These are phyloP conservation scores for Drosophila meridionalis DNA, from an alignment of 2,888 invertebrate species.

Conservation along the genomic window DNA sequence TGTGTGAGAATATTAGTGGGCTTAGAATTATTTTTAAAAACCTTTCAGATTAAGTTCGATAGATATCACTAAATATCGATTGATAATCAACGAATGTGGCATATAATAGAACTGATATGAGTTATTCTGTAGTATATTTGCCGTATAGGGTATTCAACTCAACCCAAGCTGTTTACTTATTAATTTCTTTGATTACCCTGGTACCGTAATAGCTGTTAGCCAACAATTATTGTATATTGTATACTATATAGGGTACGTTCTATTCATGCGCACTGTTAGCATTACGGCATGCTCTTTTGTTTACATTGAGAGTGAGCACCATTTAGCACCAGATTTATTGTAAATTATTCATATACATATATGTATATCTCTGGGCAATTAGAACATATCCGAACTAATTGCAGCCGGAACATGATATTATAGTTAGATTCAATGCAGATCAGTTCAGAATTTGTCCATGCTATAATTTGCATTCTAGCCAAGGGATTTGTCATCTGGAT, in stretches of 20 bases:
- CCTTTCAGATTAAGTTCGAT: no score
- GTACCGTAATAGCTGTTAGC: not conserved
- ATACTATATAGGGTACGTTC: not conserved
- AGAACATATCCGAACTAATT: slow-evolving; percentile 37
- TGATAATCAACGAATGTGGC: no score
- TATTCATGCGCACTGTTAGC: not conserved
- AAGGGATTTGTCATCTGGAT: slow-evolving; percentile 35
- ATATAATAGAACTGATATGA: no score
- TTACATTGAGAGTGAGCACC: slow-evolving; percentile 3
- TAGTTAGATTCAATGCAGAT: slow-evolving; percentile 1
- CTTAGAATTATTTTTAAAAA: no score
- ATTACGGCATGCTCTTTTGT: not conserved
- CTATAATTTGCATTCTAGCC: slow-evolving; percentile 28
- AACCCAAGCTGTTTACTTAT: not conserved
- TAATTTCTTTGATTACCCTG: not conserved
- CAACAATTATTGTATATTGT: not conserved
- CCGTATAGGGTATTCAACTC: not conserved
- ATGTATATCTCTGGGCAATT: slow-evolving; percentile 21
- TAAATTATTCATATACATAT: not conserved
- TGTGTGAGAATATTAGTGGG: no score
- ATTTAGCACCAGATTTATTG: slow-evolving; percentile 7
- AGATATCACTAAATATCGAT: no score
- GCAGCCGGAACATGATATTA: not conserved
- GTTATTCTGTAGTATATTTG: not conserved
- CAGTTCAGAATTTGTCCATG: not conserved